A percentile compares a stretch with the other conserved stretches of the same genome.
Conservation (phyloP, 2,797 vertebrate species). For the Manis pentadactyla region DNA sequence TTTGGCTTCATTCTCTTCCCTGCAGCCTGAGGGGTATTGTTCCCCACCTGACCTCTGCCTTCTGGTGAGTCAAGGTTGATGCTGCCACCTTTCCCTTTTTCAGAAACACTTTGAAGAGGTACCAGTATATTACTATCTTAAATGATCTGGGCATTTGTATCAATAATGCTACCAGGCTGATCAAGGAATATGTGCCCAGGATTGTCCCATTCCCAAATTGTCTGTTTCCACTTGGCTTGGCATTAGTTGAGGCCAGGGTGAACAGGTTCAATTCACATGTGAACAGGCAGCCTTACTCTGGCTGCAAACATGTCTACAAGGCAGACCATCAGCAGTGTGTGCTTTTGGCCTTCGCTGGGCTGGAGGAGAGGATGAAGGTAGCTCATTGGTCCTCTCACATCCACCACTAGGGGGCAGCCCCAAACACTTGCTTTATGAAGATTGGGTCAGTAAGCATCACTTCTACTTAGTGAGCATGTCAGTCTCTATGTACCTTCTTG, state of each 20-base stretch:
- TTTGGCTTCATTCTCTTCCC: background rate
- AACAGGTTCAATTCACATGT: background rate
- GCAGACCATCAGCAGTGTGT: background rate
- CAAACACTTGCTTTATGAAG: background rate
- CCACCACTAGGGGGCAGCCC: background rate
- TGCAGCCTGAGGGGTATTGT: background rate
- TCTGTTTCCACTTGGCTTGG: background rate
- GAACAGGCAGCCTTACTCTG: background rate
- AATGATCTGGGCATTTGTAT: background rate
- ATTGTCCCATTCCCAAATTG: background rate
- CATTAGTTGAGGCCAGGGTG: background rate
- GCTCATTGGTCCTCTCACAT: background rate
- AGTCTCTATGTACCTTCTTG: background rate
- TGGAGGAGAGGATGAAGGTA: background rate
- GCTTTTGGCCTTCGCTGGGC: background rate
- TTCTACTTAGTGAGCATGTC: background rate
- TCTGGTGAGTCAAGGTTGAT: background rate
- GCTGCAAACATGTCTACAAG: background rate
- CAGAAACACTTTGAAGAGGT: background rate
- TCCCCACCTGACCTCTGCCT: background rate
- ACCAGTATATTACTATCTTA: background rate
- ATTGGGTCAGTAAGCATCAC: background rate
- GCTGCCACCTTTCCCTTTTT: background rate
- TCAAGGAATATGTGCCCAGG: background rate
- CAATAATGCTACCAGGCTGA: background rate